A percentile compares a stretch with the other conserved stretches of the same genome.
Conservation (phyloP, 2,113 vertebrate genomes). For the Xiphophorus hellerii region DNA sequence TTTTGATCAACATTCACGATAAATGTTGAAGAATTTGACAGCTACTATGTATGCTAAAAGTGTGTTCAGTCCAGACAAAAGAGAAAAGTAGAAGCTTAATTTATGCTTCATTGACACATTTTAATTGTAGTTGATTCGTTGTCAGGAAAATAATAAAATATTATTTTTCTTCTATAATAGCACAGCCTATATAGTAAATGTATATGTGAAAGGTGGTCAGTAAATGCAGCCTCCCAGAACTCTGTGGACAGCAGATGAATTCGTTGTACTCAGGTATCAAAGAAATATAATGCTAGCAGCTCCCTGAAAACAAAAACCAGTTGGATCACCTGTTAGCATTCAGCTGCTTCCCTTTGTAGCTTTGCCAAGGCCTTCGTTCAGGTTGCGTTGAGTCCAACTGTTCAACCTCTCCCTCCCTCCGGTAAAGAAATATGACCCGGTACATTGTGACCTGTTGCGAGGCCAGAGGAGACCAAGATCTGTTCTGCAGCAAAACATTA, state of each 20-base stretch:
- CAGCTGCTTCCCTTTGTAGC: conserved; percentile 12
- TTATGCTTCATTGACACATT: too few relatives aligned
- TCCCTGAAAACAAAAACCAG: conserved; percentile 30
- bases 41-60: too few relatives aligned
- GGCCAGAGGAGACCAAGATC: background rate
- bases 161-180: too few relatives aligned
- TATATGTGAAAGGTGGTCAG: background rate
- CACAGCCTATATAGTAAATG: background rate
- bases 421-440: conserved; percentile 45
- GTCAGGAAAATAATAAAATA: too few relatives aligned
- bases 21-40: too few relatives aligned
- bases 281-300: background rate
- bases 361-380: conserved; percentile 6
- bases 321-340: conserved; percentile 27
- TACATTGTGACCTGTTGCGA: background rate
- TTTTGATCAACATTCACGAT: too few relatives aligned
- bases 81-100: too few relatives aligned
- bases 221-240: background rate
- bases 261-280: conserved; percentile 1
- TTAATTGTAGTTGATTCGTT: too few relatives aligned
- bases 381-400: conserved; percentile 19
- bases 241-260: background rate
- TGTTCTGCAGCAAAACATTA: background rate
- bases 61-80: too few relatives aligned
- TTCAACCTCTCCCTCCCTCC: conserved; percentile 3